phyloP scores from a whole-genome alignment of 2,888 invertebrate species.

The Deroplatys truncata region DNA sequence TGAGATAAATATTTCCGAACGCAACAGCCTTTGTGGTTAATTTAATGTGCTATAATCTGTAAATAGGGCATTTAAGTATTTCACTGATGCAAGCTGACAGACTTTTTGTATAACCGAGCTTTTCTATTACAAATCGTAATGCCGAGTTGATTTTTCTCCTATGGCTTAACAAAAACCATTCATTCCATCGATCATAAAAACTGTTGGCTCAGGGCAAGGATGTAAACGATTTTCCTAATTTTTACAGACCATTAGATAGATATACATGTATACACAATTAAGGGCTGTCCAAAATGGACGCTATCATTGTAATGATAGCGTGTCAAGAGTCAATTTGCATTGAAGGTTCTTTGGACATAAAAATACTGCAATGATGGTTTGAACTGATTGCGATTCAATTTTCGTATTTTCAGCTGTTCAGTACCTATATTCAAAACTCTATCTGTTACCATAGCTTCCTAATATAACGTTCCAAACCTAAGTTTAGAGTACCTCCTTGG shows the following conservation, averaged over 20 bases:
- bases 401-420: no score
- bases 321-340: not conserved
- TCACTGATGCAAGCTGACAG: not conserved
- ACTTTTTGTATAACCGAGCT: not conserved
- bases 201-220: not conserved
- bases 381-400: no score
- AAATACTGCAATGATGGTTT: no score
- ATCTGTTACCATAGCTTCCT: no score
- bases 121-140: constrained; percentile 16
- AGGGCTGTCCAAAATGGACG: not conserved
- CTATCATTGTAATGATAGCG: not conserved
- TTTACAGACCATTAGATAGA: not conserved
- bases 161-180: constrained; percentile 15
- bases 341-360: no score
- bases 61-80: not conserved
- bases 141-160: constrained; percentile 16
- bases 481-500: no score
- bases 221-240: not conserved
- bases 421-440: no score
- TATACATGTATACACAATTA: not conserved
- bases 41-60: not conserved
- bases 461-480: no score
- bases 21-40: not conserved
- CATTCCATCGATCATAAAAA: constrained; percentile 15
- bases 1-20: not conserved